Base-by-base conservation (phyloP, 2,113 vertebrate genomes). In the Lampris incognitus region DNA sequence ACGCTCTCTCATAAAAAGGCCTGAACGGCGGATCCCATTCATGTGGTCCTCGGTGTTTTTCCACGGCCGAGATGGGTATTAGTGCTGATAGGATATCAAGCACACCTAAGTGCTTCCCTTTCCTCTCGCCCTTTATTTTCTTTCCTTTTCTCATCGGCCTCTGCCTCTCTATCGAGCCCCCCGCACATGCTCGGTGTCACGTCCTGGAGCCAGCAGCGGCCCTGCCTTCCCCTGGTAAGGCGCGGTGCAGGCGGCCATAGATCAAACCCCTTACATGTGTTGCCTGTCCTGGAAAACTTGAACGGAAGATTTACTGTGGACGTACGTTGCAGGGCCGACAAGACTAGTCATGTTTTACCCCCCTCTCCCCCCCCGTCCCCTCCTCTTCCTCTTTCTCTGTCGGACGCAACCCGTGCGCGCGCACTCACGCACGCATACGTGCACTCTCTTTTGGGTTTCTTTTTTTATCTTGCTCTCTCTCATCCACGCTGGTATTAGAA, bases 71-170 rank as follows among this genome's bases (percentile, higher is more conserved):
- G 85, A 89, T 88, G 85, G 88, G 85, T 89, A 89, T 88, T 87
- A 85, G 75, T 64, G 74, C 87, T 87, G 88, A 89, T 91, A 85
- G 88, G 85, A 89, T 92, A 92, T 91, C 84, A 90, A 89, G 84
- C 89, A 84, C 87, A 90, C 88, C 88, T 92, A 92, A 90, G 87
- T 91, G 90, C 87, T 93, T 92, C 92, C 90, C 72, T 91, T 91
- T 92, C 91, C 91, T 88, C 84, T 63, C 85, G 83, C 81, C 83
- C 89, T 87, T 87, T 91, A 88, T 91, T 90, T 90, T 88, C 89
- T 88, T 91, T 92, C 85, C 89, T 88, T 88, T 91, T 86, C 90
- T 91, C 86, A 78, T 86, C 77, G 81, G 85, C 88, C 81, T 84
- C 76, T 74, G 84, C 79, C 69, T 75, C 83, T 88, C 85, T 90